phyloP scores from a whole-genome alignment of 2,113 vertebrate species.

The Cynocephalus volans region DNA sequence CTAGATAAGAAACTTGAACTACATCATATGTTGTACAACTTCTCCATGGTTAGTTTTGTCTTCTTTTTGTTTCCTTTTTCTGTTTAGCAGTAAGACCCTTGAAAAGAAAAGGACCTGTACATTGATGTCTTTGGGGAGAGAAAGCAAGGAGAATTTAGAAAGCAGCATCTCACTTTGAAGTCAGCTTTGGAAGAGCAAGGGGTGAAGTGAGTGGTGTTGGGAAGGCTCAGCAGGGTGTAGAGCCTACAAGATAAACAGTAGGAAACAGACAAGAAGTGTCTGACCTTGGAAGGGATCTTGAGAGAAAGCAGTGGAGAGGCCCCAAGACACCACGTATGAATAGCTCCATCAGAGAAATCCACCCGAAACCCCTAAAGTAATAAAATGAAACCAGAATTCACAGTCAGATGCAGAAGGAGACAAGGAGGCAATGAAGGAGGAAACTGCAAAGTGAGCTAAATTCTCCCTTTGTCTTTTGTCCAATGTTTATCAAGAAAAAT shows the following conservation, averaged over 20 bases:
- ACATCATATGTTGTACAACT: not conserved
- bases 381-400: not conserved
- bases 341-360: not conserved
- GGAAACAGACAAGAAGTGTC: not conserved
- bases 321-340: not conserved
- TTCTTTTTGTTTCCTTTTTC: not conserved
- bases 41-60: not conserved
- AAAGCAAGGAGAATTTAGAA: not conserved
- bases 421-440: not conserved
- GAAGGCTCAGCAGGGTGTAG: not conserved
- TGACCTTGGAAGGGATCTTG: not conserved
- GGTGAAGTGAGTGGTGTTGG: not conserved
- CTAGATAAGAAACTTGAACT: constrained; percentile 3
- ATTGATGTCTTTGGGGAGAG: not conserved
- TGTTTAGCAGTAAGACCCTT: constrained; percentile 24
- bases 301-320: not conserved
- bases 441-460: not conserved
- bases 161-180: not conserved
- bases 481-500: not conserved
- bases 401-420: not conserved
- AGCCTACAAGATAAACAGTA: not conserved
- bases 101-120: not conserved
- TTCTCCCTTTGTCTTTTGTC: not conserved
- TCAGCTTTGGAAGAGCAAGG: not conserved
- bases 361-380: not conserved